Percentiles rank a stretch among this genome's conserved stretches.
Conservation (phyloP, 2,113 vertebrate species). For the Thomomys bottae region DNA sequence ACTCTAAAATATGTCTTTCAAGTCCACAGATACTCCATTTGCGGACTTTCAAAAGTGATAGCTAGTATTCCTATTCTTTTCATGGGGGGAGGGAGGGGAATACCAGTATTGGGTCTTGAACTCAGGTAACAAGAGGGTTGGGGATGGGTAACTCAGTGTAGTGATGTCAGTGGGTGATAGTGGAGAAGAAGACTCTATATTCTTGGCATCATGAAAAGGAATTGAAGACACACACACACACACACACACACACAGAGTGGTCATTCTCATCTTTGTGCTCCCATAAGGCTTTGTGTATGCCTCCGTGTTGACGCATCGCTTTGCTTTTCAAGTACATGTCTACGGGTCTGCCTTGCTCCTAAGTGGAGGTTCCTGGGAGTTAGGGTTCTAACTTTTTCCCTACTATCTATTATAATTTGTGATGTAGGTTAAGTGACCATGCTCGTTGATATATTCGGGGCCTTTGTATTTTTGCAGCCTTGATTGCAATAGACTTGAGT, state of each 20-base stretch:
- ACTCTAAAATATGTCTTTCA: conserved; percentile 1
- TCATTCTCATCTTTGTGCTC: not conserved
- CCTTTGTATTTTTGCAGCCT: conserved; percentile 5
- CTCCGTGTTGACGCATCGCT: not conserved
- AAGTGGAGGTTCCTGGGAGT: not conserved
- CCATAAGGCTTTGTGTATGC: not conserved
- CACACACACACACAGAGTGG: not conserved
- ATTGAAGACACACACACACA: too few species aligned
- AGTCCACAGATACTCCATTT: not conserved
- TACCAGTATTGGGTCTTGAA: too few species aligned
- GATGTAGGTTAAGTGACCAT: not conserved
- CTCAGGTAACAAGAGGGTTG: too few species aligned
- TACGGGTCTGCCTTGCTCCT: not conserved
- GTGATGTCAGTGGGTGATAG: too few species aligned
- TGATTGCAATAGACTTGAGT: not conserved
- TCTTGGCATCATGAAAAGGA: too few species aligned
- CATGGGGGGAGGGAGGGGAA: too few species aligned
- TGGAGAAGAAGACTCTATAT: too few species aligned
- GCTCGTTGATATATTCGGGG: not conserved
- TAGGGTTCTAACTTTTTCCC: not conserved
- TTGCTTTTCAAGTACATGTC: not conserved
- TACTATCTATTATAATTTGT: not conserved
- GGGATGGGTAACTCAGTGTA: too few species aligned
- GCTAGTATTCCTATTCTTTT: not conserved
- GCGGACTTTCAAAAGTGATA: not conserved